These are phyloP conservation scores for Lophotriccus pileatus DNA, from an alignment of 2,797 vertebrate species.

Conservation along the genomic window DNA sequence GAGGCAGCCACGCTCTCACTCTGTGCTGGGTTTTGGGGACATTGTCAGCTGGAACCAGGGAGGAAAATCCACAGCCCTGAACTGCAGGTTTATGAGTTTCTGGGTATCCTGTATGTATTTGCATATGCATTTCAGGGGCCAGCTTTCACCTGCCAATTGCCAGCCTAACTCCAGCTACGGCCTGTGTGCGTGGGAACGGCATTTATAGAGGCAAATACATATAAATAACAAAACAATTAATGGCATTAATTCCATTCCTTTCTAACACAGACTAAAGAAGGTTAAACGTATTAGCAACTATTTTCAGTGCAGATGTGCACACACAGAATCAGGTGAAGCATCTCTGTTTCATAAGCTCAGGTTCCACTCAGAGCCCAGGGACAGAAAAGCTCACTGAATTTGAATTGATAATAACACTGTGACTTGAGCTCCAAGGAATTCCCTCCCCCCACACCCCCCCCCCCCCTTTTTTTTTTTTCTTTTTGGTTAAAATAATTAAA, in stretches of 20 bases:
- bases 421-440: slow-evolving; percentile 53
- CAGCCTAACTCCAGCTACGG: accelerated
- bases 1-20: neutral
- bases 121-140: accelerated
- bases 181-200: neutral
- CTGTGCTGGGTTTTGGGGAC: neutral
- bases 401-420: slow-evolving; percentile 49
- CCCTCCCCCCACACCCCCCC: neutral
- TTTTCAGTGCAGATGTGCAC: neutral
- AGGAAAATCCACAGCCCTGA: neutral
- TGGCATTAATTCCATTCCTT: neutral
- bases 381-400: slow-evolving; percentile 30
- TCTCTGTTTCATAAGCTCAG: neutral
- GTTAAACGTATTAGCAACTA: neutral
- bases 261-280: neutral
- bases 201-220: neutral
- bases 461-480: neutral
- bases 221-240: neutral
- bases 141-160: neutral
- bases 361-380: neutral
- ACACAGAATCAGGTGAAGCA: neutral
- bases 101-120: accelerated
- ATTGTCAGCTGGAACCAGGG: neutral
- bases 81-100: neutral
- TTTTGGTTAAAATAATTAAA: slow-evolving; percentile 38